Conservation (phyloP, 2,888 invertebrate species). For the Nezara viridula region DNA sequence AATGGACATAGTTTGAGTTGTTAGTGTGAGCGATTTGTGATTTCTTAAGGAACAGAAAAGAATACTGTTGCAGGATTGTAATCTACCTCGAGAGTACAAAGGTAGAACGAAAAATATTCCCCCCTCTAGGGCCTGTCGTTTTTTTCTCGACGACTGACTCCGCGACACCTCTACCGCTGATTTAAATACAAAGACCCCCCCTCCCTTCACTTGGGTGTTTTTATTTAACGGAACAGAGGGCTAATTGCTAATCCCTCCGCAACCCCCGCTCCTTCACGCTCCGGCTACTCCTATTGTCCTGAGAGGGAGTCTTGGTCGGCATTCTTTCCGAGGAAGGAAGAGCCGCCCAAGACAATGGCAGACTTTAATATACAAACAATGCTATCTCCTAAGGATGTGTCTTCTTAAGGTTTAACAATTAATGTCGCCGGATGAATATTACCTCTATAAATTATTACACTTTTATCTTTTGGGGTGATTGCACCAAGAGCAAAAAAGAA, state of each 20-base stretch:
- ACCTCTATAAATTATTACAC: conserved; percentile 45
- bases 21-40: background rate
- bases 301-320: background rate
- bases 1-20: too few relatives aligned
- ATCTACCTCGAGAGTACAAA: background rate
- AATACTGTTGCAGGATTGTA: background rate
- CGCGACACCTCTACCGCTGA: conserved; percentile 61
- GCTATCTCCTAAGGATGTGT: background rate
- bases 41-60: background rate
- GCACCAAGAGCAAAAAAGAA: background rate
- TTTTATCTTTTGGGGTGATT: conserved; percentile 9
- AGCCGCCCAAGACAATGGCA: conserved; percentile 7
- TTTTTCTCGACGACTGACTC: conserved; percentile 52
- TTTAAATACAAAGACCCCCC: conserved; percentile 61
- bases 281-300: conserved; percentile 36
- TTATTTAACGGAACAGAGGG: conserved; percentile 56
- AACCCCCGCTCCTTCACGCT: conserved; percentile 45
- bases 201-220: conserved; percentile 49
- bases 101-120: background rate
- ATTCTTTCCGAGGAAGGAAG: conserved; percentile 39
- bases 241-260: conserved; percentile 47
- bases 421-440: conserved; percentile 18
- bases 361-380: conserved; percentile 46
- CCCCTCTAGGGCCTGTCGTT: background rate
- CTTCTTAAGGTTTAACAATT: conserved; percentile 44